Evolutionary conservation across 1,140 invertebrate species (phyloP).

Genomic region (Drosophila pectinifera): DNA sequence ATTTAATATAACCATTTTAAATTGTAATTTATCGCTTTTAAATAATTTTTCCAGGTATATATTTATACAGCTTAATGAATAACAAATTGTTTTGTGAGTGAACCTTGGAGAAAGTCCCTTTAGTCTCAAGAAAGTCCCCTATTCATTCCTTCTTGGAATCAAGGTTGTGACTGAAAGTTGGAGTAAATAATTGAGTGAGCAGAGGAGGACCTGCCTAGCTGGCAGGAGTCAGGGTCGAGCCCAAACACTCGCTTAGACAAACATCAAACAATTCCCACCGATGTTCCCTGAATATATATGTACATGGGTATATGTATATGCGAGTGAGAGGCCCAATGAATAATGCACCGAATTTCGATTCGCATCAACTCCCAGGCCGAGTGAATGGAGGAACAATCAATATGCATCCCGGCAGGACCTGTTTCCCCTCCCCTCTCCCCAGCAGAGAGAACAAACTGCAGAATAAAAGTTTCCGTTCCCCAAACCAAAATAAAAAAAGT

Average conservation of each 20-base stretch:
- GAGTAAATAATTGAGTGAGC: constrained; percentile 21
- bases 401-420: constrained; percentile 34
- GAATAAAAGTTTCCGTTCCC: constrained; percentile 29
- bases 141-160: background rate
- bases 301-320: background rate
- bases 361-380: constrained; percentile 24
- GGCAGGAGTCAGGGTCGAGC: background rate
- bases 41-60: no score
- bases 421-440: background rate
- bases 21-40: no score
- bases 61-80: no score
- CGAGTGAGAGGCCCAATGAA: constrained; percentile 25
- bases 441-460: constrained; percentile 36
- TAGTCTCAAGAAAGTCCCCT: background rate
- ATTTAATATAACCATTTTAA: no score
- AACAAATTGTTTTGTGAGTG: no score
- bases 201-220: background rate
- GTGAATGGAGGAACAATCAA: constrained; percentile 26
- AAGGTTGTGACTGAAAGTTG: constrained; percentile 27
- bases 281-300: constrained; percentile 15
- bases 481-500: constrained; percentile 12
- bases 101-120: no score
- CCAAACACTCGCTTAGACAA: constrained; percentile 11
- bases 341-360: constrained; percentile 36
- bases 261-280: constrained; percentile 11